Evolutionary conservation across 2,888 invertebrate species (phyloP).

Genomic region (Dorcus parallelipipedus): DNA sequence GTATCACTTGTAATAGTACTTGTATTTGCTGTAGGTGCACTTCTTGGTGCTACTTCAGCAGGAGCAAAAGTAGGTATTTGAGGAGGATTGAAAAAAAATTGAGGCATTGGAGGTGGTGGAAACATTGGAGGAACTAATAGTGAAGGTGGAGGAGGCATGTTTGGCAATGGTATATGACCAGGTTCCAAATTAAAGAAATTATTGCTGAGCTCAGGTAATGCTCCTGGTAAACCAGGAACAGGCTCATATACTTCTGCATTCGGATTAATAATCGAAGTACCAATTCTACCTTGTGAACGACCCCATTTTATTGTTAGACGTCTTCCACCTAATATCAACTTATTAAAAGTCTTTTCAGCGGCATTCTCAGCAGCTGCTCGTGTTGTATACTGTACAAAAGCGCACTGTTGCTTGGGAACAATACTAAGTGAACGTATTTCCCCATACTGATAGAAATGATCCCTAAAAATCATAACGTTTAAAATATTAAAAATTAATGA

Average conservation of each 20-base stretch:
- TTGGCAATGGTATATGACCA: conserved; percentile 49
- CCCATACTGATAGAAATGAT: conserved; percentile 98
- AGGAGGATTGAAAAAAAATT: conserved; percentile 51
- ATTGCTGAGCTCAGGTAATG: conserved; percentile 62
- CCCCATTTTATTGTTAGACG: conserved; percentile 98
- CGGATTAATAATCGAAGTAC: conserved; percentile 51
- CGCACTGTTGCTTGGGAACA: conserved; percentile 91
- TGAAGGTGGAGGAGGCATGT: conserved; percentile 49
- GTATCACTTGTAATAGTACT: conserved; percentile 9
- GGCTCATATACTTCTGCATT: conserved; percentile 62
- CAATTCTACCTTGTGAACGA: conserved; percentile 77
- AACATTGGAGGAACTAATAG: conserved; percentile 59
- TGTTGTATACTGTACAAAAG: conserved; percentile 94
- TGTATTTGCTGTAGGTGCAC: conserved; percentile 45
- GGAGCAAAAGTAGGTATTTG: conserved; percentile 42
- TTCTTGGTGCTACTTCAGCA: conserved; percentile 48
- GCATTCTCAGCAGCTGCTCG: conserved; percentile 89
- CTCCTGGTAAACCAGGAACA: conserved; percentile 74
- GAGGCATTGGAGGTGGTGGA: conserved; percentile 57
- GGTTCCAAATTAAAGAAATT: conserved; percentile 67
- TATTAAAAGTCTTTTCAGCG: conserved; percentile 94
- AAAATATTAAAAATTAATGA: conserved; percentile 1
- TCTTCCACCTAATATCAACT: conserved; percentile 76
- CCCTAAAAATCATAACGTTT: conserved; percentile 52
- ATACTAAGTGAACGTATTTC: conserved; percentile 93